Base-by-base conservation (phyloP, 1,140 invertebrate species). In the Drosophila setifemur region DNA sequence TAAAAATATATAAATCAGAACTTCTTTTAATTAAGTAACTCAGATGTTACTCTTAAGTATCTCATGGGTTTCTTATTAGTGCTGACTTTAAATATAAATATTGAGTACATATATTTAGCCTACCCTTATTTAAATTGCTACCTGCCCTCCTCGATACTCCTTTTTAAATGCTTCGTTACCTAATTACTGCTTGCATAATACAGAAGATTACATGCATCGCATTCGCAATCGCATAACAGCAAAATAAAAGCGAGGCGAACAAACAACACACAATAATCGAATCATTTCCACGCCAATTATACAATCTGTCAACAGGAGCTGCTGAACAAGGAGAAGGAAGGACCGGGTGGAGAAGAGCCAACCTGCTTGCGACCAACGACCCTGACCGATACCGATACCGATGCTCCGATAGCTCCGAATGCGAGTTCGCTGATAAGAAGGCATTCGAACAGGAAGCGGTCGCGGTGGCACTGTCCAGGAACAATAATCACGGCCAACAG, bases 391-490 rank as follows among this genome's bases (percentile, higher is more conserved):
- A 60, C 49, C 37, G 33, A 52, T 37, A 40, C 33, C 4, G 2
- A 33, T 33, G n/a, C n/a, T 33, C 31, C 8, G 33, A 4, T 7
- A 18, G 16, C 53, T 43, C 29, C 28, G 23, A 25, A 29, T 16
- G 25, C 23, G 35, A 49, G 44, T 39, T 43, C 40, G 55, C 58
- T 71, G 79, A 85, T 85, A 85, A 74, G 79, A 72, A 47, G 35
- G 35, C 50, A 39, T 40, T 71, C 67, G 28, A 78, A 71, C 74
- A 85, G 79, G 79, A 85, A 83, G 54, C 58, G 35, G 23, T 54
- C 68, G 70, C 49, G 26, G 48, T 14, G 14, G 21, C 31, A 47
- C 8, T 18, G 21, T n/a, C 14, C 21, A 64, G 72, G 66, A 72
- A 58, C 54, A 76, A 61, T 47, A 73, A 67, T 37, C 45, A 42